Evolutionary conservation across 2,113 vertebrate genomes (phyloP).

Genomic region (Nannobrachium achirus): DNA sequence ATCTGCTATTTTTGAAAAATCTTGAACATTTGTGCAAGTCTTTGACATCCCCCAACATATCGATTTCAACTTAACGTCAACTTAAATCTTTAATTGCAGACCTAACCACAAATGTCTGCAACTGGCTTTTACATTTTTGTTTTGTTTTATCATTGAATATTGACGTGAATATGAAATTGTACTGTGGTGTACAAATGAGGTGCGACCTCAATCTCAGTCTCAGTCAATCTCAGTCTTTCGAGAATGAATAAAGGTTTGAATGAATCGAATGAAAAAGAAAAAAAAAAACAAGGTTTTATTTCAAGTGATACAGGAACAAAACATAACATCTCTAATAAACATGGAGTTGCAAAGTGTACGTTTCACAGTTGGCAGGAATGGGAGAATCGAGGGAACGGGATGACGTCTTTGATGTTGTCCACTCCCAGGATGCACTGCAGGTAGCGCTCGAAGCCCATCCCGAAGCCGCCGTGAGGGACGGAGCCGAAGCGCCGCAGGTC

Average conservation of each 20-base stretch:
- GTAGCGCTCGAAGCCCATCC: conserved; percentile 97
- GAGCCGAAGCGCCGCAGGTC: conserved; percentile 94
- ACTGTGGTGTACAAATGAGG: too few species aligned
- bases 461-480: conserved; percentile 94
- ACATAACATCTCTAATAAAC: neutral
- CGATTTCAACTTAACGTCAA: too few species aligned
- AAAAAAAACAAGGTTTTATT: neutral
- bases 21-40: too few species aligned
- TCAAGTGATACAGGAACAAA: neutral
- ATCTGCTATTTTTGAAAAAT: too few species aligned
- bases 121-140: too few species aligned
- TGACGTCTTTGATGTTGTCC: conserved; percentile 96
- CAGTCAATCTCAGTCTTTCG: too few species aligned
- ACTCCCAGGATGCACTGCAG: conserved; percentile 92
- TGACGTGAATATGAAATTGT: too few species aligned
- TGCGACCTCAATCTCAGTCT: neutral
- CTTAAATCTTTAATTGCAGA: too few species aligned
- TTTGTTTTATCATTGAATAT: too few species aligned
- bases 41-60: too few species aligned
- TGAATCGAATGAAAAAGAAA: too few species aligned
- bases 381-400: conserved; percentile 93
- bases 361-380: conserved; percentile 88
- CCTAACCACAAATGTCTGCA: too few species aligned
- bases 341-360: neutral
- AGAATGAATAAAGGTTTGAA: neutral